phyloP scores from a whole-genome alignment of 2,888 invertebrate species.

The Drosophila quasianomalipes region DNA sequence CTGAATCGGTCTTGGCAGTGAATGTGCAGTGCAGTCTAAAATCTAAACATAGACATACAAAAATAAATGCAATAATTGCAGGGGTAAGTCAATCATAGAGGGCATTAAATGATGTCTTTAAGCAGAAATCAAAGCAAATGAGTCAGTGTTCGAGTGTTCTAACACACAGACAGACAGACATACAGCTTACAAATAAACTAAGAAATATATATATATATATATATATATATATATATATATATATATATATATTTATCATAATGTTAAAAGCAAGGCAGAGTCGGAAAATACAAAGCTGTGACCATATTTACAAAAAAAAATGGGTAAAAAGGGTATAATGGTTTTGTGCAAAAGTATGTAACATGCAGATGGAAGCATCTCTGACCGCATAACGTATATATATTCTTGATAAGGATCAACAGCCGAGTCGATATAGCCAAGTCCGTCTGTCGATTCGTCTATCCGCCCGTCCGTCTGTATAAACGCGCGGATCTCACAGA shows the following conservation, averaged over 20 bases:
- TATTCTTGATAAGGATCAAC: too few relatives aligned
- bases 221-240: too few relatives aligned
- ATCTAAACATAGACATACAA: slow-evolving; percentile 46
- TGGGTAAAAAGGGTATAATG: not conserved
- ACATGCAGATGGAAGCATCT: too few relatives aligned
- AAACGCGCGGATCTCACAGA: too few relatives aligned
- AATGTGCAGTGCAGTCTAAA: slow-evolving; percentile 19
- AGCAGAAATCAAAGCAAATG: not conserved
- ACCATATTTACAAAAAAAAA: not conserved
- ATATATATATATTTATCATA: not conserved
- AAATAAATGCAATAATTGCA: slow-evolving; percentile 7
- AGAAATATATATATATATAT: not conserved
- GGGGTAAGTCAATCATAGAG: not conserved
- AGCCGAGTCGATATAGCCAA: too few relatives aligned
- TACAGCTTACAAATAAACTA: not conserved
- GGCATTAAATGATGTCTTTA: not conserved
- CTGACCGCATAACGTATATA: too few relatives aligned
- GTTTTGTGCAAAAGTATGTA: too few relatives aligned
- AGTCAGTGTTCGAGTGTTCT: not conserved
- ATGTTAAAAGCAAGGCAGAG: not conserved
- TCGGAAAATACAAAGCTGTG: not conserved
- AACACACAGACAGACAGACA: not conserved
- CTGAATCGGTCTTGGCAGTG: slow-evolving; percentile 42
- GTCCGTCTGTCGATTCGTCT: too few relatives aligned
- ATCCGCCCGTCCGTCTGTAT: too few relatives aligned